These are phyloP conservation scores for Pteronura brasiliensis DNA, from an alignment of 2,113 vertebrate species.

Conservation along the genomic window DNA sequence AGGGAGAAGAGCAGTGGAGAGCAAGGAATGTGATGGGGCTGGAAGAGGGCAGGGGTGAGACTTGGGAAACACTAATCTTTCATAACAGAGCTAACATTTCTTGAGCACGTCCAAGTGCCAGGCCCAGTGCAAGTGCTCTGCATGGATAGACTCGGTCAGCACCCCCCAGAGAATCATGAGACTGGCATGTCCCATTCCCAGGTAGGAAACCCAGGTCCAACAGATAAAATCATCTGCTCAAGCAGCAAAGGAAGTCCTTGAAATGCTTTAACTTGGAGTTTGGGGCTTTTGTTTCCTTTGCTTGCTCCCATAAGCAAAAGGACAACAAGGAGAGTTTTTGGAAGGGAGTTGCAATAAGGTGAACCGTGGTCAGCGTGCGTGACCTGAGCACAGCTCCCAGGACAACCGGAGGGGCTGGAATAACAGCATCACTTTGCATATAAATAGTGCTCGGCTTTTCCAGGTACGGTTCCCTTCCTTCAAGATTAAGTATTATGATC, in stretches of 20 bases:
- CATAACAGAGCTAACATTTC: background rate
- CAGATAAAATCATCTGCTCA: too few species aligned
- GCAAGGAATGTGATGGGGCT: background rate
- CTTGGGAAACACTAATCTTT: background rate
- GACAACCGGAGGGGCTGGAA: background rate
- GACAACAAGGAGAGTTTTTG: background rate
- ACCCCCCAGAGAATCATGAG: rapidly evolving
- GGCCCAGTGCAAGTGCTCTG: rapidly evolving
- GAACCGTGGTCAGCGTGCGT: rapidly evolving
- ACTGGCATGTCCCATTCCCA: background rate
- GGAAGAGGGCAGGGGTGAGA: background rate
- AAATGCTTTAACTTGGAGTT: background rate
- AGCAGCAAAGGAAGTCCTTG: background rate
- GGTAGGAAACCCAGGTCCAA: background rate
- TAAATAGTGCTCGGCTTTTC: background rate
- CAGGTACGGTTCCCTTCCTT: background rate
- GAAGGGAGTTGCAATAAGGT: background rate
- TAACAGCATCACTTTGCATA: background rate
- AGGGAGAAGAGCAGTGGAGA: background rate
- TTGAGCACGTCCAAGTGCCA: background rate
- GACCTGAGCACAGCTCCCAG: background rate
- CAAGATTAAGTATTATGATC: background rate
- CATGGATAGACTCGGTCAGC: rapidly evolving
- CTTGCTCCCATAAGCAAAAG: background rate
- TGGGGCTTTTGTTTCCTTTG: background rate